A percentile compares a stretch with the other conserved stretches of the same genome.
These are phyloP conservation scores for Paralichthys olivaceus DNA, from an alignment of 2,113 vertebrate species.

Conservation along the genomic window DNA sequence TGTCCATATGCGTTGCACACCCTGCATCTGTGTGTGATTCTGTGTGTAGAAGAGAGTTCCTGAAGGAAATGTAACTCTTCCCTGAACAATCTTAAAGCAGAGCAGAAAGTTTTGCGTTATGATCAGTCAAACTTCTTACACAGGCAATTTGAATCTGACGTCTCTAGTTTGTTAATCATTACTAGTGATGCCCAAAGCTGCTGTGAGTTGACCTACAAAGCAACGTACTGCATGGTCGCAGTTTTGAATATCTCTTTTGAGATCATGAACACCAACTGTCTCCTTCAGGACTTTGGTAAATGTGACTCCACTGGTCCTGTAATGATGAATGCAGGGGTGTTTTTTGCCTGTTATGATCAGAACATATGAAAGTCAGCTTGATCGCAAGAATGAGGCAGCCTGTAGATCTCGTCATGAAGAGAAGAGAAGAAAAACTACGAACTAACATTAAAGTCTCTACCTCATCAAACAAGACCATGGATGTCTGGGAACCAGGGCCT, in stretches of 20 bases:
- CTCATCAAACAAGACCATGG: constrained; percentile 52
- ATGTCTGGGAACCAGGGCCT: constrained; percentile 54
- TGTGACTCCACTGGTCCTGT: background rate
- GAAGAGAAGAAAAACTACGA: constrained; percentile 13
- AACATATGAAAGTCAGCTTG: no score
- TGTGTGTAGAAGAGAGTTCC: constrained; percentile 18
- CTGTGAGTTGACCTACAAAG: background rate
- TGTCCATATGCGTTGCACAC: constrained; percentile 11
- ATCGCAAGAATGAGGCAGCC: no score
- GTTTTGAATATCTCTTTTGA: constrained; percentile 28
- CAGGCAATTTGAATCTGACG: background rate
- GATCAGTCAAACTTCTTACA: background rate
- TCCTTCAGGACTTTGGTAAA: background rate
- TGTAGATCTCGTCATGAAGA: background rate
- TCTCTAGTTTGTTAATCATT: background rate
- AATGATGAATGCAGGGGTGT: background rate
- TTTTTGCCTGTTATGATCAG: background rate
- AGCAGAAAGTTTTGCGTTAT: background rate
- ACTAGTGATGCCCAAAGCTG: background rate
- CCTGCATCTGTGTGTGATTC: constrained; percentile 32
- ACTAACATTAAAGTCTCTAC: constrained; percentile 18
- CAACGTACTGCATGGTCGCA: constrained; percentile 5
- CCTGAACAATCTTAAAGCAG: background rate
- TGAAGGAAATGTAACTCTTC: constrained; percentile 4
- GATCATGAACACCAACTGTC: constrained; percentile 18